These are phyloP conservation scores for Apomyelois bistriatella DNA, from an alignment of 2,888 invertebrate genomes.

Conservation along the genomic window DNA sequence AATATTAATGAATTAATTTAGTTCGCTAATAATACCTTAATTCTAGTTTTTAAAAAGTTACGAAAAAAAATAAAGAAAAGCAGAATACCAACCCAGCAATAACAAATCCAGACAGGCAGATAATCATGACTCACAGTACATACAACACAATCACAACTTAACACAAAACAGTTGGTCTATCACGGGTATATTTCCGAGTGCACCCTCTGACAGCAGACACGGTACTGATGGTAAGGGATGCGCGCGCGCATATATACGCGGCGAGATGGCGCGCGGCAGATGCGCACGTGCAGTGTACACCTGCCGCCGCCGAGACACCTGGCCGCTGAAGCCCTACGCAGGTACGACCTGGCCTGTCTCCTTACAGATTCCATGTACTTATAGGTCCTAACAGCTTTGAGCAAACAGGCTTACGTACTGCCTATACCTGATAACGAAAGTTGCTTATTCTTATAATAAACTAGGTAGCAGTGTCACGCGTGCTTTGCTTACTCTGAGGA, in stretches of 20 bases:
- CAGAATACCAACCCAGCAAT: conserved; percentile 66
- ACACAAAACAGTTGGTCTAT: too few species aligned
- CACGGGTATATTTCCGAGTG: too few species aligned
- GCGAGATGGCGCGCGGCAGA: conserved; percentile 9
- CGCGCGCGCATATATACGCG: conserved; percentile 7
- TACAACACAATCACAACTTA: neutral
- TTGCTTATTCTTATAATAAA: too few species aligned
- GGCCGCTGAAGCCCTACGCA: conserved; percentile 18
- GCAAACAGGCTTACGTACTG: too few species aligned
- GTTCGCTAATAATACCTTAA: too few species aligned
- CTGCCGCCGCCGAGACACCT: conserved; percentile 14
- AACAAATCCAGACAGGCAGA: conserved; percentile 75
- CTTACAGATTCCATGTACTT: neutral
- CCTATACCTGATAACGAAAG: too few species aligned
- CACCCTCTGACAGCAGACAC: too few species aligned
- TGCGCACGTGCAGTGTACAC: conserved; percentile 14
- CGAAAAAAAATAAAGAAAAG: neutral
- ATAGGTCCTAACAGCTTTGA: too few species aligned
- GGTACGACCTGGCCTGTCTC: neutral
- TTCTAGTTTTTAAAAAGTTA: neutral
- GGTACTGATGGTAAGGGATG: neutral
- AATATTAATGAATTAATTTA: too few species aligned
- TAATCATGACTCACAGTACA: conserved; percentile 53
- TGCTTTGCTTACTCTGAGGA: too few species aligned
- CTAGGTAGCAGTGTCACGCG: too few species aligned